Evolutionary conservation across 2,888 invertebrate species (phyloP), one percentile per base, ranked within the genome.

Genomic region (Abrostola triplasia): DNA sequence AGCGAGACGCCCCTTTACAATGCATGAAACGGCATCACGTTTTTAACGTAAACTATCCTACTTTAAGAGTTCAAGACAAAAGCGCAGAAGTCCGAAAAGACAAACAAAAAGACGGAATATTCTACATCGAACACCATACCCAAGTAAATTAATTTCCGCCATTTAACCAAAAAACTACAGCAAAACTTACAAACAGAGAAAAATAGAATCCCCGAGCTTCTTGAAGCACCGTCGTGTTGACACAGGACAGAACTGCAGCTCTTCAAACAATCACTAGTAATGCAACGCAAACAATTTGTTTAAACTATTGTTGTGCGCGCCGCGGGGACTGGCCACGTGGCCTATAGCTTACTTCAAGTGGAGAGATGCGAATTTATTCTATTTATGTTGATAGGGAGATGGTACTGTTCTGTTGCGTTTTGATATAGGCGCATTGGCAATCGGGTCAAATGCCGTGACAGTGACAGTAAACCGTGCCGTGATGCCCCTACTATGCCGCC

Each of bases 271-370:
- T 64, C 52, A 56, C 42, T 42, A 62, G 64, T 70, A 78, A 77
- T 70, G 56, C 67, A 75, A 52, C n/a, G 51, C 49, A 77, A 76
- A 77, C 77, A 76, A 61, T 59, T 76, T 76, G 77, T 77, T 77
- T 66, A 67, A 75, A 73, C 75, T 77, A 66, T 75, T 77, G 75
- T 58, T 42, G 37, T 47, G 56, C 42, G 24, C 12, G 9, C 54
- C 11, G 13, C 10, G 9, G 74, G 66, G 57, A 48, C 12, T 6
- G 9, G 11, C 59, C 70, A 48, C 64, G 73, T 73, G 73, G 55
- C 62, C 5, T 24, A 44, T 52, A 53, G 44, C 24, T 24, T 24
- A 24, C 24, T 24, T 24, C 24, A 24, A 24, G 24, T 24, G 24
- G 24, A 2, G 4, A 24, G 24, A 24, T 24, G 24, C 24, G 24